Base-by-base conservation (phyloP, 2,113 vertebrate genomes). In the Orcinus orca region DNA sequence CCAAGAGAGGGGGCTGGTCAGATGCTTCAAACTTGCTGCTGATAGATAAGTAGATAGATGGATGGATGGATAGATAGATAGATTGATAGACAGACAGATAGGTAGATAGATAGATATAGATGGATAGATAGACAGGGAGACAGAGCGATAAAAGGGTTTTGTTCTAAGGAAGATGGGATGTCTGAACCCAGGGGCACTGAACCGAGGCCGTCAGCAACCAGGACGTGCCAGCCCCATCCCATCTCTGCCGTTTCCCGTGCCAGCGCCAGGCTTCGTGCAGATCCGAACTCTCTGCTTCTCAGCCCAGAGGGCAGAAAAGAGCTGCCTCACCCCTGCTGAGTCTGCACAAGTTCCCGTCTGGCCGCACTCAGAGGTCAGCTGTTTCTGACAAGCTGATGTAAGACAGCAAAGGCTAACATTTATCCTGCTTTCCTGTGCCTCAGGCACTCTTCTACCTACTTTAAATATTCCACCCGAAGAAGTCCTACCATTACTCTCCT, bases 271-370 rank as follows among this genome's bases (percentile, higher is more conserved):
- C 36, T 25, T 11, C 60, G 31, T 74, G 36, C 36, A n/a, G 3
- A 31, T 6, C 1, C 1, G 15, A 3, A 6, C 38, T n/a, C 68
- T 88, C 38, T 68, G 18, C 47, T n/a, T 38, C 50, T 26, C 60
- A 3, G 8, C 8, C 10, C 50, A 1, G 1, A 4, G 26, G 53
- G 58, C 53, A 60, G 41, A 2, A 10, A 29, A 15, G 3, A 47
- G 47, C 25, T 3, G 18, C 58, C 29, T 88, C 20, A 8, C 50
- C 9, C 20, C 38, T 1, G 8, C 1, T 1, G 14, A 38, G 58
- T 11, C 5, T 26, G 63, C n/a, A 47, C 25, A 17, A 0, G 26
- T 20, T 53, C 26, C 14, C 0, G 0, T 14, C 81, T 58, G 25
- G 80, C 44, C 8, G 11, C 23, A 8, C 14, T n/a, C 73, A 38